A percentile compares a stretch with the other conserved stretches of the same genome.
These are phyloP conservation scores for Odontomyia ornata DNA, from an alignment of 2,888 invertebrate species.

Conservation along the genomic window DNA sequence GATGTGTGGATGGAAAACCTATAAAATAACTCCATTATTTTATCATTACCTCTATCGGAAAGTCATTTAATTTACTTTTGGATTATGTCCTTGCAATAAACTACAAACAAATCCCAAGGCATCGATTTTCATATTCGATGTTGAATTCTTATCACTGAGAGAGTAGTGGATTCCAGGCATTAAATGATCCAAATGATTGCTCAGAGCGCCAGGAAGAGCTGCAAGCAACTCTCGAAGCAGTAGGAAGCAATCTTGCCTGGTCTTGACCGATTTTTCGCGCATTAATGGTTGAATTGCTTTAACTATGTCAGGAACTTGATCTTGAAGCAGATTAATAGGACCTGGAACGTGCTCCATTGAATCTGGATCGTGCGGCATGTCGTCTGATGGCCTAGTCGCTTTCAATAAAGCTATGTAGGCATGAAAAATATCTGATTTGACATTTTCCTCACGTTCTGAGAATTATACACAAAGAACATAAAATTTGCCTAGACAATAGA, in stretches of 20 bases:
- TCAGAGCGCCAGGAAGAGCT: constrained; percentile 88
- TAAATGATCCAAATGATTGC: constrained; percentile 82
- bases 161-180: constrained; percentile 91
- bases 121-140: constrained; percentile 98
- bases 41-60: not conserved
- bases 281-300: constrained; percentile 89
- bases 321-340: constrained; percentile 70
- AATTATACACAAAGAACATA: constrained; percentile 1
- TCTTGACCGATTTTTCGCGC: constrained; percentile 85
- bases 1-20: constrained; percentile 83
- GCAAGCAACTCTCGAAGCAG: constrained; percentile 89
- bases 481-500: no score
- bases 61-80: constrained; percentile 52
- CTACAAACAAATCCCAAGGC: constrained; percentile 84
- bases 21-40: constrained; percentile 64
- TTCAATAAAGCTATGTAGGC: constrained; percentile 92
- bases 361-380: constrained; percentile 72
- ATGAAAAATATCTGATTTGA: constrained; percentile 97
- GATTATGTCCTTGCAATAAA: constrained; percentile 61
- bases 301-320: constrained; percentile 79
- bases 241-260: constrained; percentile 91
- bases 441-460: constrained; percentile 96
- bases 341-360: constrained; percentile 78
- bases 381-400: constrained; percentile 82
- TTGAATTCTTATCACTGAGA: constrained; percentile 89